Evolutionary conservation across 2,888 invertebrate species (phyloP), one percentile per base, ranked within the genome.

Genomic region (Sphaeridia pumilis): DNA sequence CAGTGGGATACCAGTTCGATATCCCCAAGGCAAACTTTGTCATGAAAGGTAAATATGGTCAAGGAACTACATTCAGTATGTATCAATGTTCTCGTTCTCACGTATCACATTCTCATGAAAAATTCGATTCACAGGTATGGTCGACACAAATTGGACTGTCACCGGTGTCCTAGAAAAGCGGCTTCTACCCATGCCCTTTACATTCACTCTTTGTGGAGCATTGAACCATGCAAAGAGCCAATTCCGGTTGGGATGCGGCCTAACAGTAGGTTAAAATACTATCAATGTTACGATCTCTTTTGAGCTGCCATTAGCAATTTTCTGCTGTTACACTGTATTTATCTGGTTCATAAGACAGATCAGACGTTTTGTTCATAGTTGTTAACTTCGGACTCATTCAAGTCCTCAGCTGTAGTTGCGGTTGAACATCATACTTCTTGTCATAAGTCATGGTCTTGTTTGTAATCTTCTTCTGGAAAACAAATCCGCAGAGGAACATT

Each of bases 1-100:
- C 92, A 3, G 77, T 95, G 64, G 94, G 87, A 12, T 97, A 97
- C 74, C 93, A 95, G 74, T 81, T 88, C 59, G 93, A 93, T 71
- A 78, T 97, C 70, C 93, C 94, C 43, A 90, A 90, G 71, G 92
- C 93, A 49, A 92, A 94, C 71, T 79, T 93, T 66, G 79, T 85
- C 47, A 94, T 95, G 71, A 86, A 84, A 83, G 95, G 93, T 92
- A 69, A 67, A 68, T n/a, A n/a, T n/a, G n/a, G n/a, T n/a, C n/a
- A n/a, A 17, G 3, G 7, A 10, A 10, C 20, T 10, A 22, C 24
- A 12, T 21, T 22, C n/a, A n/a, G n/a, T n/a, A n/a, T n/a, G n/a
- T n/a, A n/a, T n/a, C n/a, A n/a, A n/a, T n/a, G n/a, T n/a, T n/a
- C n/a, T n/a, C n/a, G 14, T 21, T 12, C 25, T 43, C 25, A 28